Evolutionary conservation across 2,888 invertebrate genomes (phyloP).

Genomic region (Caenorhabditis zanzibari): DNA sequence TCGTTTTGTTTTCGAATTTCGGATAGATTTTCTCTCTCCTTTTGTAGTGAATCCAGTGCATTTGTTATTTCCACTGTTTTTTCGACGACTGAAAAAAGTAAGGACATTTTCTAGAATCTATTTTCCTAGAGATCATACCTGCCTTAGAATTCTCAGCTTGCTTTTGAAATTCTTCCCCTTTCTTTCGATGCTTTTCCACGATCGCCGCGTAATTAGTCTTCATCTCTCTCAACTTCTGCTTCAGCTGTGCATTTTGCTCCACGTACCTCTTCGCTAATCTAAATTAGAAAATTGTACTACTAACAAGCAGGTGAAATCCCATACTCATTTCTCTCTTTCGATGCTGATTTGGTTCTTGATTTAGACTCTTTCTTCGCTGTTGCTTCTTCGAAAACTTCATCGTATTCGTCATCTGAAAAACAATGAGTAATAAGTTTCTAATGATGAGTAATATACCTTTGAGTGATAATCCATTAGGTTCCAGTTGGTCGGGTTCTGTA

Average conservation of each 20-base stretch:
- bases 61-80: constrained; percentile 41
- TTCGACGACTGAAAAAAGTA: constrained; percentile 39
- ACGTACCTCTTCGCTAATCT: constrained; percentile 69
- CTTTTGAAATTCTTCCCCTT: constrained; percentile 44
- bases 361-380: not conserved
- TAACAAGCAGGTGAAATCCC: constrained; percentile 1
- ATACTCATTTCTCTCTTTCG: constrained; percentile 35
- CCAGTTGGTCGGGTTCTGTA: constrained; percentile 55
- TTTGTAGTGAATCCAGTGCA: constrained; percentile 16
- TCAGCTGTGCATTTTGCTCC: constrained; percentile 66
- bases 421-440: not conserved
- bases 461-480: constrained; percentile 35
- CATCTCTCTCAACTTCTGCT: constrained; percentile 60
- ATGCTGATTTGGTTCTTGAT: not conserved
- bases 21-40: constrained; percentile 34
- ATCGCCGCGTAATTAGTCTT: constrained; percentile 32
- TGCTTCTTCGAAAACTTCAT: constrained; percentile 32
- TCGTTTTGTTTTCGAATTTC: constrained; percentile 37
- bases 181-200: constrained; percentile 43
- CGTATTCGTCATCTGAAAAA: constrained; percentile 27
- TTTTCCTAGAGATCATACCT: constrained; percentile 4
- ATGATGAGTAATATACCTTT: not conserved
- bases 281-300: constrained; percentile 16
- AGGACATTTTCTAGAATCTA: not conserved
- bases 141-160: constrained; percentile 57